Evolutionary conservation across 2,888 invertebrate species (phyloP).

Genomic region (Bellardia pandia): DNA sequence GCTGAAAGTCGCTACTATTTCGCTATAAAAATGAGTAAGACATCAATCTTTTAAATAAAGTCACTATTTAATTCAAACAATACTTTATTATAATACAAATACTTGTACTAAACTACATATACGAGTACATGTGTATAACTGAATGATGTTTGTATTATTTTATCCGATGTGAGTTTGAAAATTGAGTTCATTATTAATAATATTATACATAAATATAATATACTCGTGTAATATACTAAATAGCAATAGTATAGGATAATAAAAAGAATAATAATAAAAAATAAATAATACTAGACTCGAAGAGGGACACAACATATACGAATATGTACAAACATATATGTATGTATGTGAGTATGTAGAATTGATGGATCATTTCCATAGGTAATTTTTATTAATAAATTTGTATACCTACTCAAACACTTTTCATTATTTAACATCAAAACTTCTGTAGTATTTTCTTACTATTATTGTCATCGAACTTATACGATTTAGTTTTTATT

Average conservation of each 20-base stretch:
- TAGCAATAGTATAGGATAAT: slow-evolving; percentile 36
- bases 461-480: not conserved
- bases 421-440: slow-evolving; percentile 1
- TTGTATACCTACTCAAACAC: slow-evolving; percentile 35
- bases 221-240: not conserved
- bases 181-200: slow-evolving; percentile 68
- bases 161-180: slow-evolving; percentile 32
- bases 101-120: not conserved
- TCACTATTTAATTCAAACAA: not conserved
- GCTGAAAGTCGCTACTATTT: too few species aligned
- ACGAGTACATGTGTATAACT: not conserved
- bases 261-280: slow-evolving; percentile 33
- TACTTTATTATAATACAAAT: not conserved
- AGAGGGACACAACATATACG: slow-evolving; percentile 21
- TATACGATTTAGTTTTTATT: not conserved
- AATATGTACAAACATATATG: slow-evolving; percentile 39
- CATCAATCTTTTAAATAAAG: not conserved
- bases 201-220: not conserved
- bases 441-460: not conserved
- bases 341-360: slow-evolving; percentile 22
- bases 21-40: too few species aligned
- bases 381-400: slow-evolving; percentile 80
- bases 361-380: slow-evolving; percentile 82
- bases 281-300: not conserved
- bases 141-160: not conserved